Evolutionary conservation across 2,797 vertebrate genomes (phyloP).

Genomic region (Esox lucius): DNA sequence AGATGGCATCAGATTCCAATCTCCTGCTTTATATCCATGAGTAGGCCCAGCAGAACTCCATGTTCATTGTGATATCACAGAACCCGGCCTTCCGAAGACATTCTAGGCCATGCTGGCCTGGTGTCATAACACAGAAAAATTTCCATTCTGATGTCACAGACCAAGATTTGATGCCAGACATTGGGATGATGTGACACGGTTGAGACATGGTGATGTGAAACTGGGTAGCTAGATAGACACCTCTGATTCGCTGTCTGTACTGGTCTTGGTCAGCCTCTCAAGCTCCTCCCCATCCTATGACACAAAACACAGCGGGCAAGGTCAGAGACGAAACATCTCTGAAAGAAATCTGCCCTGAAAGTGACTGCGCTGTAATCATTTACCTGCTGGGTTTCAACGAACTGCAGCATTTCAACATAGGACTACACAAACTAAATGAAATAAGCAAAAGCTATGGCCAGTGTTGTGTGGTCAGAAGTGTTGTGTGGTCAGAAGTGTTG

Average conservation of each 20-base stretch:
- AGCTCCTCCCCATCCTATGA: conserved; percentile 93
- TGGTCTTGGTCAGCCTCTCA: conserved; percentile 85
- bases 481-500: no score
- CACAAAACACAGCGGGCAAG: conserved; percentile 31
- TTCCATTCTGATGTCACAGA: background rate
- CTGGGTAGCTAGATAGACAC: conserved; percentile 62
- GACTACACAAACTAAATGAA: background rate
- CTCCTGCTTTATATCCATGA: no score
- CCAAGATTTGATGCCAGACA: background rate
- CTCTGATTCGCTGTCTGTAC: conserved; percentile 90
- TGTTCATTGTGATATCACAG: background rate
- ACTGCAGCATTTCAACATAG: background rate
- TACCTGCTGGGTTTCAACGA: background rate
- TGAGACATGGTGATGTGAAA: background rate
- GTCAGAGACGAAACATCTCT: background rate
- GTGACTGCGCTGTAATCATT: background rate
- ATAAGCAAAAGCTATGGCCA: background rate
- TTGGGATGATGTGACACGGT: conserved; percentile 13
- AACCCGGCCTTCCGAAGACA: conserved; percentile 21
- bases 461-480: no score
- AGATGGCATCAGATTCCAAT: no score
- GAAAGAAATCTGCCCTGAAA: background rate
- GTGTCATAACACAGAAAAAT: background rate
- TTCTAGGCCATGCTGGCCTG: background rate
- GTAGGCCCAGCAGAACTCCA: background rate